Percentiles rank a stretch among this genome's conserved stretches.
Conservation (phyloP, 1,140 invertebrate genomes). For the Drosophila funebris region DNA sequence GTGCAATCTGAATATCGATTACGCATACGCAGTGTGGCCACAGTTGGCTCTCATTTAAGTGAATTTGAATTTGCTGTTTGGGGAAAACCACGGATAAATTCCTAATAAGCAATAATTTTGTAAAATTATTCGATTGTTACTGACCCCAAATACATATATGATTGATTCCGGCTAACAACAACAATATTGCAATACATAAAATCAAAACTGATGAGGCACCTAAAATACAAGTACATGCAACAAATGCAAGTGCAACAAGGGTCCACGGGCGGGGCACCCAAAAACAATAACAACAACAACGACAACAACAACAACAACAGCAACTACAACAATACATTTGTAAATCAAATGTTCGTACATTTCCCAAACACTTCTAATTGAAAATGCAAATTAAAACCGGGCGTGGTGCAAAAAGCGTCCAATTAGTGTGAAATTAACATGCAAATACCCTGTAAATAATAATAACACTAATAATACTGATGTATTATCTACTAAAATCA, state of each 20-base stretch:
- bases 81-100: constrained; percentile 25
- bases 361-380: constrained; percentile 47
- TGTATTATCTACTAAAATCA: background rate
- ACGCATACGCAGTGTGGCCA: constrained; percentile 29
- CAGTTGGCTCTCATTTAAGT: constrained; percentile 34
- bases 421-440: background rate
- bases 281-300: background rate
- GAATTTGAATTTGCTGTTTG: constrained; percentile 22
- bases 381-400: constrained; percentile 56
- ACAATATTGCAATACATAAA: constrained; percentile 1
- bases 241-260: background rate
- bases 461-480: background rate
- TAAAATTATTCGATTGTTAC: background rate
- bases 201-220: constrained; percentile 11
- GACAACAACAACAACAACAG: constrained; percentile 8
- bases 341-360: constrained; percentile 51
- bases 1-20: too few relatives aligned
- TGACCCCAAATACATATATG: background rate
- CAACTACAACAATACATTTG: constrained; percentile 18
- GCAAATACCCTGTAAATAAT: constrained; percentile 11
- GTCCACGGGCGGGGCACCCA: background rate
- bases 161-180: constrained; percentile 13
- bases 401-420: constrained; percentile 8
- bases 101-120: constrained; percentile 20
- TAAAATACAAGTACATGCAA: background rate